Percentiles rank a stretch among this genome's conserved stretches.
phyloP scores from a whole-genome alignment of 2,113 vertebrate genomes.

The Xiphophorus couchianus region DNA sequence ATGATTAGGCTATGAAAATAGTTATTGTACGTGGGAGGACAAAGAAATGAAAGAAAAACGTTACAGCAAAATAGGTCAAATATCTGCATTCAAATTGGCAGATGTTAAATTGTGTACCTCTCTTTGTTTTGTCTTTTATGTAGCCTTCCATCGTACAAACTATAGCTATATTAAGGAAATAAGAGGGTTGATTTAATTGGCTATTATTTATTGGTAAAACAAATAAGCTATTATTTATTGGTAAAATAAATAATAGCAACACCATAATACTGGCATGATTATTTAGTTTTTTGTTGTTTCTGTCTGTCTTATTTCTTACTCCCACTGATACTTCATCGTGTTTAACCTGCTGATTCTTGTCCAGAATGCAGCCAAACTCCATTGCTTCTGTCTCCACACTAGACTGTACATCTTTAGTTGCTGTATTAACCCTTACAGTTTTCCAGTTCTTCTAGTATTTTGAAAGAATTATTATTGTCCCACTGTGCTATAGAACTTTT shows the following conservation, averaged over 20 bases:
- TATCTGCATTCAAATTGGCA: neutral
- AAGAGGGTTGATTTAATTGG: neutral
- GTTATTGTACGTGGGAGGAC: neutral
- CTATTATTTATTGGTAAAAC: too few species aligned
- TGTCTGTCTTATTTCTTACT: neutral
- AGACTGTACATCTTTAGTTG: neutral
- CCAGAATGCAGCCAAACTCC: neutral
- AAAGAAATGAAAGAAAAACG: neutral
- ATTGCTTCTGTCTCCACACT: neutral
- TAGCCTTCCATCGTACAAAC: neutral
- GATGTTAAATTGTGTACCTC: neutral
- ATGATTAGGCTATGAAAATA: neutral
- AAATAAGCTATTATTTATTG: too few species aligned
- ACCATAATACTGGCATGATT: neutral
- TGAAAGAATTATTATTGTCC: neutral
- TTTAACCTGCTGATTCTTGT: neutral
- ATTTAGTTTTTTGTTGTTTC: neutral
- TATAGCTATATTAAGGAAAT: neutral
- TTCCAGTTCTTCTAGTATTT: neutral
- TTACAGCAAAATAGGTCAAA: neutral
- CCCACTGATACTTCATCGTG: neutral
- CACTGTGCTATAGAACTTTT: neutral
- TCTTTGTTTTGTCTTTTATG: slow-evolving; percentile 11
- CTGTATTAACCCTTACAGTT: neutral
- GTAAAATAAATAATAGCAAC: neutral